Evolutionary conservation across 2,113 vertebrate species (phyloP).

Genomic region (Tonatia bakeri): DNA sequence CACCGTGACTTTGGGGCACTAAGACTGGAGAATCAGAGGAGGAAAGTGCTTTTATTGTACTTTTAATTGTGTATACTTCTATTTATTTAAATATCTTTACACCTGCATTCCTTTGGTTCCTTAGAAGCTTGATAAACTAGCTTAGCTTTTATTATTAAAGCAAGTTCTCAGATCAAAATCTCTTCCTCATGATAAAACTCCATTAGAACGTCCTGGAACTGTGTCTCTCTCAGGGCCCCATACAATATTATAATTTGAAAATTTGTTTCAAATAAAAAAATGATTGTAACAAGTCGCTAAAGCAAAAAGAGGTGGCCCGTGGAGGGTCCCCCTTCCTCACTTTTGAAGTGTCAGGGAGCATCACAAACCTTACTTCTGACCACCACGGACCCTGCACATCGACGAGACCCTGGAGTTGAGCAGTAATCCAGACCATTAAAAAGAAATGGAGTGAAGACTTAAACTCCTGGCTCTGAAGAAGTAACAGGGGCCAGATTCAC

Average conservation of each 20-base stretch:
- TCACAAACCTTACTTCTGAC: neutral
- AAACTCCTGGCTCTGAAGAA: neutral
- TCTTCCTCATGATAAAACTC: constrained; percentile 4
- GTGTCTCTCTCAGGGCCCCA: neutral
- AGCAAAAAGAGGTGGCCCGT: neutral
- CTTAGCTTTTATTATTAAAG: constrained; percentile 1
- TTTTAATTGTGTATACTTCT: neutral
- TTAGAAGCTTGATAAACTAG: neutral
- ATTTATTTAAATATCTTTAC: neutral
- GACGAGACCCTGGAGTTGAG: neutral
- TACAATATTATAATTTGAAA: neutral
- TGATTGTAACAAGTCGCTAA: neutral
- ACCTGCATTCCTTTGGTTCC: neutral
- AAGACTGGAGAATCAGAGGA: neutral
- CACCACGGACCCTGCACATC: neutral
- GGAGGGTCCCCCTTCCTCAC: neutral
- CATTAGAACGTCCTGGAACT: neutral
- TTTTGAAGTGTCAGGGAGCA: neutral
- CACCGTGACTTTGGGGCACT: neutral
- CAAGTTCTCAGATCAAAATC: neutral
- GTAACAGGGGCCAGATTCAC: neutral
- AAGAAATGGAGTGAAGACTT: neutral
- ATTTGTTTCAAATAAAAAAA: neutral
- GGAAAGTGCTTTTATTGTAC: neutral
- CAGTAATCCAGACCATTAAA: neutral